These are phyloP conservation scores for Leucoraja erinaceus DNA, from an alignment of 2,113 vertebrate species.

Conservation along the genomic window DNA sequence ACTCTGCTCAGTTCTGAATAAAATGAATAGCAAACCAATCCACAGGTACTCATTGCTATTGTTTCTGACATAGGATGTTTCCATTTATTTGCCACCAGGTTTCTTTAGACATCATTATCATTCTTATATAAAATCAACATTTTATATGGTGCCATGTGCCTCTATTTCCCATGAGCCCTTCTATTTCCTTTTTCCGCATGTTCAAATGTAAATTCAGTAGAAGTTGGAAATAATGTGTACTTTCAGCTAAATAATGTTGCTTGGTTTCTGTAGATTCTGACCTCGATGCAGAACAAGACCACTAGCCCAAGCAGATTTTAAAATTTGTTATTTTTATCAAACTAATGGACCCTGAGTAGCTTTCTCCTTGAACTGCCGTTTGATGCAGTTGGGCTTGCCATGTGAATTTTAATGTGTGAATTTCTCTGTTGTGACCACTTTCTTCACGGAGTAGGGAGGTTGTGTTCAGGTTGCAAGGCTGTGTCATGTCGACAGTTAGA, in stretches of 20 bases:
- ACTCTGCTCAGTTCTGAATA: too few relatives aligned
- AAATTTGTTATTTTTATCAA: conserved; percentile 28
- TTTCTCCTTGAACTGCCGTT: conserved; percentile 34
- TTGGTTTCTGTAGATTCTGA: not conserved
- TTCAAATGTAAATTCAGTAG: conserved; percentile 25
- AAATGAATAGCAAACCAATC: not conserved
- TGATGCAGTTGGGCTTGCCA: conserved; percentile 26
- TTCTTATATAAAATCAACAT: not conserved
- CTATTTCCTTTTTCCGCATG: conserved; percentile 19
- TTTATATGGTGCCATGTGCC: not conserved
- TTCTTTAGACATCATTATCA: not conserved
- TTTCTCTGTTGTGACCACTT: conserved; percentile 25
- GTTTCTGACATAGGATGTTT: not conserved
- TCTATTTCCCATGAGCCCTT: not conserved
- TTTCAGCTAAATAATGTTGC: not conserved
- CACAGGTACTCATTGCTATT: not conserved
- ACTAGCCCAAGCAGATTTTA: not conserved
- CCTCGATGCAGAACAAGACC: not conserved
- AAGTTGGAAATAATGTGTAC: not conserved
- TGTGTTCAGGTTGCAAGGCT: conserved; percentile 45
- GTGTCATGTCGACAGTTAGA: conserved; percentile 34
- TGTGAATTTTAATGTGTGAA: conserved; percentile 28
- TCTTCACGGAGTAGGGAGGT: conserved; percentile 18
- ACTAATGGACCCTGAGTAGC: not conserved
- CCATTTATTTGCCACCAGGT: conserved; percentile 5